phyloP scores from a whole-genome alignment of 2,797 vertebrate genomes.

The Sternarchorhynchus goeldii region DNA sequence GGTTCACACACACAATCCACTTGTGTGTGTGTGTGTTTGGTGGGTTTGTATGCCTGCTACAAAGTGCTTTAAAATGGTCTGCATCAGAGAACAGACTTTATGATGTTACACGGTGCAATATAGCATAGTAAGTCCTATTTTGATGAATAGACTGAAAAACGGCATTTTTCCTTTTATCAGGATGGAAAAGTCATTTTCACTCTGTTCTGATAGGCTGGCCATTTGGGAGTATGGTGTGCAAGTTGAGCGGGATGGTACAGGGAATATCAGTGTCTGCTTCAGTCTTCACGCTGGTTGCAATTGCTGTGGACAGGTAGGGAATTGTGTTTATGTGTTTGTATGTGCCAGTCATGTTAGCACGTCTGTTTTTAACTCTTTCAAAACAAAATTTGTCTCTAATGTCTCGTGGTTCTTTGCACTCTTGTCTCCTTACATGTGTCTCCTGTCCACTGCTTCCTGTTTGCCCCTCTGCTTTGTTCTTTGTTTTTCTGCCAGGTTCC shows the following conservation, averaged over 20 bases:
- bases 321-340: not conserved
- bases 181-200: not conserved
- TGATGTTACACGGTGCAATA: no score
- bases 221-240: conserved; percentile 88
- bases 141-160: not conserved
- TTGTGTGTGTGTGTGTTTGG: no score
- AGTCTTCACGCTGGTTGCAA: conserved; percentile 91
- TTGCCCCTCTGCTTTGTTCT: conserved; percentile 4
- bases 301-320: conserved; percentile 88
- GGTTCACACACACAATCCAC: no score
- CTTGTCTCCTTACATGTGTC: not conserved
- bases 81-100: no score
- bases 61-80: no score
- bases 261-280: conserved; percentile 92
- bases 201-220: conserved; percentile 83
- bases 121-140: not conserved
- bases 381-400: no score
- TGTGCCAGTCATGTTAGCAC: not conserved
- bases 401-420: not conserved
- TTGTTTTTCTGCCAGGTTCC: conserved; percentile 76
- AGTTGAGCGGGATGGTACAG: conserved; percentile 89
- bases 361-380: no score
- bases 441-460: not conserved
- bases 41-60: no score
- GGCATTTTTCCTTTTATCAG: not conserved